Evolutionary conservation across 2,113 vertebrate species (phyloP), one percentile per base, ranked within the genome.

Genomic region (Pteropus alecto): DNA sequence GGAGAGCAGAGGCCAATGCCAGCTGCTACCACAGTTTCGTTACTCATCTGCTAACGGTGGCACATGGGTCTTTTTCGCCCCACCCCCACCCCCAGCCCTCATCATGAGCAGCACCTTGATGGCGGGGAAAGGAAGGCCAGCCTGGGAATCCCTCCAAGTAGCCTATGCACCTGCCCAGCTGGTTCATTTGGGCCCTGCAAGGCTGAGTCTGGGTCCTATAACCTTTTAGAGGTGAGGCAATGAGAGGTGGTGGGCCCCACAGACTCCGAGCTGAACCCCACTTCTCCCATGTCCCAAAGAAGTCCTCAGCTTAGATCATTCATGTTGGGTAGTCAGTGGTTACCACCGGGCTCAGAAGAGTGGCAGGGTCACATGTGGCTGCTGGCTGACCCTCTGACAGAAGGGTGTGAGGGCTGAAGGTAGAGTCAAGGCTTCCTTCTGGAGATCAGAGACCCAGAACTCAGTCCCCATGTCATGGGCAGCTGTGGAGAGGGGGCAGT

Each of bases 41-140:
- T 93, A 87, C 56, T 97, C 96, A 97, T 95, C 74, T 79, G 89
- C 89, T 98, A 97, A 98, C 93, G 97, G 87, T 77, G 89, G 96
- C 89, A 97, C 93, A 93, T 95, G 93, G 90, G 87, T 74, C 90
- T 94, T 97, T 96, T 95, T 97, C 18, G 35, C 93, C 83, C 95
- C 48, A 51, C 14, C 13, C 48, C 14, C 14, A 51, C 14, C 95
- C 86, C 24, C 0, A 83, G 94, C 70, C 91, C 94, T 91, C 48
- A 6, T 90, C 51, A 41, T 48, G 82, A 91, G 70, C 71, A 6
- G 54, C 2, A 24, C 54, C 65, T 48, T 68, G 68, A 68, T 61
- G 88, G 90, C 41, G n/a, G 4, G 68, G 24, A 61, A n/a, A 24
- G 16, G 56, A 68, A 86, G 84, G 26, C 56, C 67, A 61, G 61